Conservation (phyloP, 1,140 invertebrate genomes). For the Pogonomyrmex barbatus region DNA sequence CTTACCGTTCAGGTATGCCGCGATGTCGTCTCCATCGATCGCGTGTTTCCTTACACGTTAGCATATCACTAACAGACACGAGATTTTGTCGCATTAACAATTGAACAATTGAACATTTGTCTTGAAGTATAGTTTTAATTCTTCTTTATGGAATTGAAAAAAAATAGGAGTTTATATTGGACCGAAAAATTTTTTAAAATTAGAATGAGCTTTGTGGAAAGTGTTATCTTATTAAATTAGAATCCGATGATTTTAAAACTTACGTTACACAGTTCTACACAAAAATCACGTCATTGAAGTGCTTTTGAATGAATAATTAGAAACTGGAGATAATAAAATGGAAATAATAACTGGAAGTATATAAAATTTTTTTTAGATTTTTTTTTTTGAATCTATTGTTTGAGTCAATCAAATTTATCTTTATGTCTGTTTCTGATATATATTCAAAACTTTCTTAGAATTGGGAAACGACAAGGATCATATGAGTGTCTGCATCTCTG, state of each 20-base stretch:
- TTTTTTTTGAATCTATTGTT: neutral
- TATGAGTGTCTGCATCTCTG: constrained; percentile 15
- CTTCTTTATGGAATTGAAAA: neutral
- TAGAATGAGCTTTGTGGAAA: neutral
- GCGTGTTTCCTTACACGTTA: neutral
- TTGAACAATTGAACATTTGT: neutral
- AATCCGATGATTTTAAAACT: neutral
- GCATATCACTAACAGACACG: neutral
- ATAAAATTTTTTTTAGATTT: no score
- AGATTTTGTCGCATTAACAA: neutral
- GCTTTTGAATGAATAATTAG: constrained; percentile 6
- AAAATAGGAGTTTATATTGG: neutral
- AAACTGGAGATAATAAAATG: neutral
- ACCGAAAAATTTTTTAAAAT: neutral
- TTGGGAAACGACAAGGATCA: constrained; percentile 15
- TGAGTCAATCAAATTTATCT: neutral
- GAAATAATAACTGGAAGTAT: no score
- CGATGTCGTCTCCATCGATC: neutral
- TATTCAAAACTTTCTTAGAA: constrained; percentile 22
- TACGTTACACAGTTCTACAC: neutral
- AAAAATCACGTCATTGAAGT: neutral
- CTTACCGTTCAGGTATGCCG: no score
- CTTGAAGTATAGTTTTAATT: neutral
- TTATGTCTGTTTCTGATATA: neutral
- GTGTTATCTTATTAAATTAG: neutral